These are phyloP conservation scores for Pangasius sanitwongsei DNA, from an alignment of 2,797 vertebrate genomes.

Conservation along the genomic window DNA sequence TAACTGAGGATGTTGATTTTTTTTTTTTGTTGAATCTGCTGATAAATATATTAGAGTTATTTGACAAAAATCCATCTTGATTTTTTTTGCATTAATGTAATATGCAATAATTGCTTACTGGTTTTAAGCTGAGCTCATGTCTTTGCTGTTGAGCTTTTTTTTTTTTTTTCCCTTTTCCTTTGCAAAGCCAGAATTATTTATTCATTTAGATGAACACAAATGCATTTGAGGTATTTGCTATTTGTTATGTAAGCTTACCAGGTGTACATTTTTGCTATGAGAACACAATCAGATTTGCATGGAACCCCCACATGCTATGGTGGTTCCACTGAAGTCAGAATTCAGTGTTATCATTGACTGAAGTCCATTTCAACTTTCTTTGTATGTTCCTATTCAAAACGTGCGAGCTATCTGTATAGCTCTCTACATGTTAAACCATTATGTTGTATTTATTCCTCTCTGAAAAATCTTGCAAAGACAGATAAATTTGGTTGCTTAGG, in stretches of 20 bases:
- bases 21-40: neutral
- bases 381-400: neutral
- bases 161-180: neutral
- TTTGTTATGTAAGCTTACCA: neutral
- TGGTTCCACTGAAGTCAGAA: neutral
- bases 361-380: neutral
- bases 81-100: slow-evolving; percentile 23
- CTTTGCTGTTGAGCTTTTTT: neutral
- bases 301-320: neutral
- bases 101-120: neutral
- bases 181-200: neutral
- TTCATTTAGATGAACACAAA: neutral
- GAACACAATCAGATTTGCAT: neutral
- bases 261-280: neutral
- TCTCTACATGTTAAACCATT: neutral
- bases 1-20: neutral
- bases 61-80: slow-evolving; percentile 52
- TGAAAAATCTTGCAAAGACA: neutral
- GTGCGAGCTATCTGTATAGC: neutral
- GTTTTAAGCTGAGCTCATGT: neutral
- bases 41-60: neutral
- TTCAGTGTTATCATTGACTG: neutral
- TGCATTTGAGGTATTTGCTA: neutral
- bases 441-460: slow-evolving; percentile 17
- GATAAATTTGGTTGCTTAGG: neutral